A percentile compares a stretch with the other conserved stretches of the same genome.
phyloP scores from a whole-genome alignment of 2,113 vertebrate species.

The Mionectes macconnelli region DNA sequence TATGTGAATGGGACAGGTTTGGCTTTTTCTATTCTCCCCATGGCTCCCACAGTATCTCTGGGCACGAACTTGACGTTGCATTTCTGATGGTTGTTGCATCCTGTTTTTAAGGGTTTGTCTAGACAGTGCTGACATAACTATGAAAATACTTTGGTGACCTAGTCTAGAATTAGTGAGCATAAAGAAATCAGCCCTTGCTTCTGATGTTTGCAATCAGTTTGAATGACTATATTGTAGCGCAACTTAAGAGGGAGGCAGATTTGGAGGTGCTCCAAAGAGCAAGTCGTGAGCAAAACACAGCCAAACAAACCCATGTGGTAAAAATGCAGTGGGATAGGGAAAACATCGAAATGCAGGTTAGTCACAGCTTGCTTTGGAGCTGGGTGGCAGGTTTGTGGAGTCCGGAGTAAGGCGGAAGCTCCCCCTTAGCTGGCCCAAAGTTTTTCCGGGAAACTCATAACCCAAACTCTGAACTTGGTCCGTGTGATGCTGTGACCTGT shows the following conservation, averaged over 20 bases:
- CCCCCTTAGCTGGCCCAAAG: background rate
- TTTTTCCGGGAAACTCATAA: background rate
- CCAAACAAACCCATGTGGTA: background rate
- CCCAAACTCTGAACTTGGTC: background rate
- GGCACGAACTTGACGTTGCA: background rate
- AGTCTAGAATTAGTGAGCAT: constrained; percentile 57
- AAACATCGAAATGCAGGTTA: background rate
- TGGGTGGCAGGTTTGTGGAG: background rate
- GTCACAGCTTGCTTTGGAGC: background rate
- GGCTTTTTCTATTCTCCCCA: background rate
- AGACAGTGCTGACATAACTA: constrained; percentile 64
- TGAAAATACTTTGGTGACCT: constrained; percentile 63
- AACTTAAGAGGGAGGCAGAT: constrained; percentile 50
- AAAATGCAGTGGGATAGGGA: background rate
- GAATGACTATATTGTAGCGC: constrained; percentile 41
- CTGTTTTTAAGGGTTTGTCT: constrained; percentile 66
- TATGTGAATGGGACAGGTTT: background rate
- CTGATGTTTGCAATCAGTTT: constrained; percentile 60
- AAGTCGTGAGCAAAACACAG: constrained; percentile 28
- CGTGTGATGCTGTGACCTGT: background rate
- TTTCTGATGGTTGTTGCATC: constrained; percentile 31
- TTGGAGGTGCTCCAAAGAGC: constrained; percentile 59
- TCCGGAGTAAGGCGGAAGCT: background rate
- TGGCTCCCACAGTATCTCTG: background rate
- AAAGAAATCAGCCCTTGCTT: constrained; percentile 56